Evolutionary conservation across 2,113 vertebrate genomes (phyloP), one percentile per base, ranked within the genome.

Genomic region (Nycticorax nycticorax): DNA sequence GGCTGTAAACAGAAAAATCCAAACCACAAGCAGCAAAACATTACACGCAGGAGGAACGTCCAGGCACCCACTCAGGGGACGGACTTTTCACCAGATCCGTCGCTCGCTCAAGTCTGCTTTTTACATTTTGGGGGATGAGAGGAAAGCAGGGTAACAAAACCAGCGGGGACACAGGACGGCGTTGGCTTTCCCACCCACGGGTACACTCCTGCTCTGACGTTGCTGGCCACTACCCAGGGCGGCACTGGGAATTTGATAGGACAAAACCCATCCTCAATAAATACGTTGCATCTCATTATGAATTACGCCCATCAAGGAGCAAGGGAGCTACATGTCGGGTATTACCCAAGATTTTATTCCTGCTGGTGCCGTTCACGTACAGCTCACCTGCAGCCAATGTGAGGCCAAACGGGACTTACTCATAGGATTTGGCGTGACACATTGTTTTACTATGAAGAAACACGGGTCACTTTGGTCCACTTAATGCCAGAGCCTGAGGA

Each of bases 21-120:
- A 91, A 93, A 91, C 78, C 73, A 88, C 95, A 94, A 63, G 75
- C 32, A 43, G 59, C n/a, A 74, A 71, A 96, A 80, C 68, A 83
- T 85, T 53, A 77, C 77, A 92, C 0, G 2, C 6, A 23, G 96
- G 81, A 97, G 96, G 86, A 89, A 43, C 9, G 13, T 87, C 95
- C 64, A 83, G 90, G 55, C 71, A 68, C 87, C 59, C 79, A 78
- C 90, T 91, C 66, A 6, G 33, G 64, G 71, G 89, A 95, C 1
- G 39, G 86, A 89, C 62, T 95, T 87, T 96, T 95, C 87, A 59
- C 72, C 15, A 55, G 80, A 71, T 92, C 94, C 21, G 8, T 78
- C 83, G 84, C 88, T 82, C 43, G 3, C 75, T 47, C 60, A 30
- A 47, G 45, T 76, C 85, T 91, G 96, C 62, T 90, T 89, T 96